Evolutionary conservation across 2,113 vertebrate species (phyloP), one percentile per base, ranked within the genome.

Genomic region (Syrmaticus mikado): DNA sequence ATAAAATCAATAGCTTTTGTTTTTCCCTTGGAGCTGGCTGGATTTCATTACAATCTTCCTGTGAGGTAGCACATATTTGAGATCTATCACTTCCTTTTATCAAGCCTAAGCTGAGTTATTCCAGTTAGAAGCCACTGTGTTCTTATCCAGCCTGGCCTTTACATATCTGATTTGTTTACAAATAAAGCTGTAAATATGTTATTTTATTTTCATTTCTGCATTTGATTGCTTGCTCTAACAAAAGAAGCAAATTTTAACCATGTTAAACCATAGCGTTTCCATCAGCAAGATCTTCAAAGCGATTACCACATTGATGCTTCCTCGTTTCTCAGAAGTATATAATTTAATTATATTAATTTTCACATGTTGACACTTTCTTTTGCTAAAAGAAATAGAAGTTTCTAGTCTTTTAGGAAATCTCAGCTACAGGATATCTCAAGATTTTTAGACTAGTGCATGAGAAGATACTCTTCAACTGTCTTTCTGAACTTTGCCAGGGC

Each of bases 11-110:
- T 65, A 90, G 70, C 50, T 85, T 92, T 92, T 90, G 71, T 11
- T 96, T 94, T 92, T 68, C 36, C 48, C 93, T 74, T 75, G 60
- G 67, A 78, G 75, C 71, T 74, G 83, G 16, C 67, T 93, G 82
- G 77, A 79, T 96, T 91, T 96, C 89, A 87, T 94, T 93, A 93
- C 71, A 85, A 67, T 89, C 73, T 94, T 84, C 87, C 81, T 93
- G 91, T 65, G 89, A 94, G 89, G 80, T 70, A 87, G 67, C 52
- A n/a, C 45, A 85, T 74, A 86, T 73, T 81, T 40, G 57, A 95
- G 41, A 84, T 30, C 85, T 67, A 48, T 78, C 13, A 45, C 53
- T 93, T 90, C 67, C 58, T 76, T 89, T 81, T 80, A 93, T 81
- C 82, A 64, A 50, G 57, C 16, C 40, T 55, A 67, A 89, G 4